Conservation (phyloP, 2,888 invertebrate species). For the Drosophila meridionalis region DNA sequence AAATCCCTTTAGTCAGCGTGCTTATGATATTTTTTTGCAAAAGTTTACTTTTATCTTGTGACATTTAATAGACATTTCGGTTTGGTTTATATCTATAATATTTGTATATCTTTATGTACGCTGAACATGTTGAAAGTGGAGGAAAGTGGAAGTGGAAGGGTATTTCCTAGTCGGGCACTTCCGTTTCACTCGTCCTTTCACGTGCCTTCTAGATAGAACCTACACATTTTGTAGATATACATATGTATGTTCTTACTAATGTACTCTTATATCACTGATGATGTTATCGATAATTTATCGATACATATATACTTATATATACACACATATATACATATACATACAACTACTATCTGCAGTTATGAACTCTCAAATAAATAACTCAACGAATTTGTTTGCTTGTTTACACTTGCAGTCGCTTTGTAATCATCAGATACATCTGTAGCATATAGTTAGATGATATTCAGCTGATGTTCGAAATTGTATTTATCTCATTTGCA, state of each 20-base stretch:
- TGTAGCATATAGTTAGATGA: neutral
- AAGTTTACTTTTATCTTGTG: neutral
- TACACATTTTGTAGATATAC: too few species aligned
- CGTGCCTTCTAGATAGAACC: too few species aligned
- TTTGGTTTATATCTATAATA: neutral
- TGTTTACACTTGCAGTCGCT: neutral
- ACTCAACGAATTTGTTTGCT: too few species aligned
- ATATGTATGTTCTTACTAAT: too few species aligned
- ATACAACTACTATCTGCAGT: neutral
- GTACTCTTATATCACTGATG: too few species aligned
- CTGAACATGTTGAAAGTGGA: too few species aligned
- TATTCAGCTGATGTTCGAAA: conserved; percentile 6
- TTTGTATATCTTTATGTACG: neutral
- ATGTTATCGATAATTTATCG: too few species aligned
- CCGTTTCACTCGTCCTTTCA: neutral
- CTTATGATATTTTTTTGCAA: neutral
- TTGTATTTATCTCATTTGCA: neutral
- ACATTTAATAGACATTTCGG: neutral
- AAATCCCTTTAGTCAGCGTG: neutral
- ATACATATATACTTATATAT: too few species aligned
- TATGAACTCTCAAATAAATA: neutral
- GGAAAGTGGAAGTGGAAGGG: neutral
- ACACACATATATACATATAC: neutral
- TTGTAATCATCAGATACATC: neutral
- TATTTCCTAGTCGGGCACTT: neutral